Base-by-base conservation (phyloP, 2,113 vertebrate species). In the Furnarius figulus region DNA sequence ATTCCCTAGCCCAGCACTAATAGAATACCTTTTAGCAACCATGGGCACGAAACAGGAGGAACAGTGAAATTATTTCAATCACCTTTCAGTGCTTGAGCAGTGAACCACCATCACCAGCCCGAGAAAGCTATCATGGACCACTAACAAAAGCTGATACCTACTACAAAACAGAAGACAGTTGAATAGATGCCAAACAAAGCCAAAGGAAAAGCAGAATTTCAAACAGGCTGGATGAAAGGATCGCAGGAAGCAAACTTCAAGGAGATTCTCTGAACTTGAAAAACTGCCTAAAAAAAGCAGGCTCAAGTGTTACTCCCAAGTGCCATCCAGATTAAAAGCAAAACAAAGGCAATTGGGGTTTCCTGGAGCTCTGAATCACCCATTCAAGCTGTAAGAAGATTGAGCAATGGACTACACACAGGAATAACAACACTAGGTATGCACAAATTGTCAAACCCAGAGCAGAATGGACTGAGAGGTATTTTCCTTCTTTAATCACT, bases 141-240 rank as follows among this genome's bases (percentile, higher is more conserved):
- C 47, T 89, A 82, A 90, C 63, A 91, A 92, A 96, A 61, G 76
- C 86, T 46, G 76, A 78, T 78, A 30, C 1, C 68, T 75, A 70
- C 83, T 86, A 37, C 73, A 71, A 81, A 95, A 87, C 71, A 94
- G 55, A 71, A 80, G 68, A 68, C 33, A 87, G 56, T 27, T 96
- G 95, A 95, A 93, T 59, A 68, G 80, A 49, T 85, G 83, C 93
- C 83, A 90, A 89, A 93, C 46, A 92, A 94, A 90, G 95, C 35
- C 76, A 77, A 86, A 94, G 75, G 79, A 93, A 91, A 86, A 90
- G n/a, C 31, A 92, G 79, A 90, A 94, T 96, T 96, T 96, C 88
- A 94, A 94, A 90, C 47, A 93, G 90, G 81, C 25, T 58, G 70
- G 61, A 90, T 95, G 88, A 97, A 96, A 97, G 70, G 62, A 93